Evolutionary conservation across 2,888 invertebrate species (phyloP).

Genomic region (Synanthedon tipuliformis): DNA sequence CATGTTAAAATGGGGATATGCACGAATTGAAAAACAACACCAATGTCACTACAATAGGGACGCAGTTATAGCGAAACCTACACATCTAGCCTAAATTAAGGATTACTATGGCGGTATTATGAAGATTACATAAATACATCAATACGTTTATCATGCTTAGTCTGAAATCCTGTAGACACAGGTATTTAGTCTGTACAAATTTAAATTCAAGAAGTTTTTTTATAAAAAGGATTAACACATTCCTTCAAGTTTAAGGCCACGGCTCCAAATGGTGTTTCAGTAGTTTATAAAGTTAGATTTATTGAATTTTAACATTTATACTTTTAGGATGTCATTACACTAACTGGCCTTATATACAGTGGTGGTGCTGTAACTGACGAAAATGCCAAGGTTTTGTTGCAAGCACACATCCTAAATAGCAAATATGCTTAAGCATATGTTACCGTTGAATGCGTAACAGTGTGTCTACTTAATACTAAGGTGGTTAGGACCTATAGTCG

Average conservation of each 20-base stretch:
- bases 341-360: conserved; percentile 55
- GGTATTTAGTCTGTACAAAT: conserved; percentile 34
- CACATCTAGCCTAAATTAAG: conserved; percentile 51
- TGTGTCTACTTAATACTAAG: conserved; percentile 23
- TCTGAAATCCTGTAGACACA: conserved; percentile 5
- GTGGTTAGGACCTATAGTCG: conserved; percentile 15
- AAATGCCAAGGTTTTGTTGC: not conserved
- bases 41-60: conserved; percentile 40
- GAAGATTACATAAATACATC: conserved; percentile 34
- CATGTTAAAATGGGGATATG: conserved; percentile 59
- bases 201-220: conserved; percentile 32
- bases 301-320: conserved; percentile 41
- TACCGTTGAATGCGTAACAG: conserved; percentile 10
- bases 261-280: conserved; percentile 69
- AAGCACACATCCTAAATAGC: conserved; percentile 8
- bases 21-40: conserved; percentile 62
- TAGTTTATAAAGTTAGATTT: conserved; percentile 49
- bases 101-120: conserved; percentile 34
- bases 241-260: conserved; percentile 68
- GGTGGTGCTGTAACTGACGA: conserved; percentile 16
- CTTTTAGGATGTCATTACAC: conserved; percentile 38
- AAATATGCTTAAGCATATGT: conserved; percentile 15
- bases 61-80: conserved; percentile 56
- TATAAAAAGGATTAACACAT: conserved; percentile 57
- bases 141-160: conserved; percentile 10